phyloP scores from a whole-genome alignment of 1,140 invertebrate genomes.

The Calephelis nemesis region DNA sequence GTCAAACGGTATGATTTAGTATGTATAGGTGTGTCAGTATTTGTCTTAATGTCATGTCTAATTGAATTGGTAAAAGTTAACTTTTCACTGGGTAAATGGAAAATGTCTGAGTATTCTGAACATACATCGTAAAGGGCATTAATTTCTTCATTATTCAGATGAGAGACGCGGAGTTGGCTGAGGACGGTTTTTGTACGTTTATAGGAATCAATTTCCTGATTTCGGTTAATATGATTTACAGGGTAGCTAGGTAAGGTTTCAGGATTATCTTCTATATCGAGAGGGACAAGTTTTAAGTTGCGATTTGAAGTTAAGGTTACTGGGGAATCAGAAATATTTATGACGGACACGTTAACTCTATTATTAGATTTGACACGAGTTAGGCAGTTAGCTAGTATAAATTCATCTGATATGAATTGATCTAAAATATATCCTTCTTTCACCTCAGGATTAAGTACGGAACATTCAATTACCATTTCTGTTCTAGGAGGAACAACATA shows the following conservation, averaged over 20 bases:
- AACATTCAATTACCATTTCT: background rate
- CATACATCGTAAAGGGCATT: background rate
- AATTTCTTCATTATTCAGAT: background rate
- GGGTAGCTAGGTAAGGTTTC: background rate
- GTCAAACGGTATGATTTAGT: background rate
- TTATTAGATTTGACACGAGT: background rate
- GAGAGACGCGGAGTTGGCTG: background rate
- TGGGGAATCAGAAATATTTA: background rate
- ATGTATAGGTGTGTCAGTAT: background rate
- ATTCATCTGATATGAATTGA: background rate
- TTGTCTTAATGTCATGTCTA: background rate
- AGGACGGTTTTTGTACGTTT: background rate
- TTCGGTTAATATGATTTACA: background rate
- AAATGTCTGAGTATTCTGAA: constrained; percentile 3
- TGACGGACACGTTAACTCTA: background rate
- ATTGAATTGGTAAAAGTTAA: background rate
- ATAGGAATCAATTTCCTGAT: background rate
- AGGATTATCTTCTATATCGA: too few species aligned
- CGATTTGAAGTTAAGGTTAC: background rate
- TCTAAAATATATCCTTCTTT: background rate
- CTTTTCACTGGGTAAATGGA: background rate
- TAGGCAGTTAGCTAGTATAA: background rate
- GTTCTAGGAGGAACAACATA: background rate
- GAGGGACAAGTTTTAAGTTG: background rate
- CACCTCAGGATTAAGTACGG: background rate